phyloP scores from a whole-genome alignment of 2,797 vertebrate genomes.

The Lithobates pipiens region DNA sequence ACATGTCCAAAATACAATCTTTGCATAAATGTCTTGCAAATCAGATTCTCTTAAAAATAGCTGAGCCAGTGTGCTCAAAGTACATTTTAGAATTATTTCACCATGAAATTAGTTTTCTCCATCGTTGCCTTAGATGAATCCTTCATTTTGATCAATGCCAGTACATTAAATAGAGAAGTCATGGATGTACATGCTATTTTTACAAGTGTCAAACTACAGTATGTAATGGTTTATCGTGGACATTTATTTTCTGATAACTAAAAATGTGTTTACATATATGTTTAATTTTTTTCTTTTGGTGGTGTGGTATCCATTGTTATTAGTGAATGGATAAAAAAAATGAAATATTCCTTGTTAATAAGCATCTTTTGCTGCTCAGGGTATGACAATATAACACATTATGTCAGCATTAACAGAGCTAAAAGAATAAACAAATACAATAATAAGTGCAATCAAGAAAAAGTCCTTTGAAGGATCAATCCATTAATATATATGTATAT shows the following conservation, averaged over 20 bases:
- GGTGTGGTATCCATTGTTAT: too few relatives aligned
- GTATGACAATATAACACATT: too few relatives aligned
- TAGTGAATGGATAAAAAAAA: too few relatives aligned
- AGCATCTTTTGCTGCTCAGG: too few relatives aligned
- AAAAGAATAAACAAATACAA: too few relatives aligned
- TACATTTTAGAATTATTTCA: slow-evolving; percentile 85
- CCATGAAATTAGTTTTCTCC: slow-evolving; percentile 87
- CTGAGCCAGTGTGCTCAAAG: slow-evolving; percentile 77
- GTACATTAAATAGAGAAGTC: slow-evolving; percentile 74
- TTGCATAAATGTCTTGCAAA: slow-evolving; percentile 75
- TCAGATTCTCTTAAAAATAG: slow-evolving; percentile 78
- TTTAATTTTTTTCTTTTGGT: neutral
- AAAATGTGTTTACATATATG: neutral
- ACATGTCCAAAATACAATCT: slow-evolving; percentile 73
- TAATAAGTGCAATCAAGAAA: too few relatives aligned
- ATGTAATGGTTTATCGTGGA: too few relatives aligned
- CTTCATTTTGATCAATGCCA: slow-evolving; percentile 78
- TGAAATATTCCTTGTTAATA: too few relatives aligned
- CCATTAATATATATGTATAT: too few relatives aligned
- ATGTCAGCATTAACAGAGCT: too few relatives aligned
- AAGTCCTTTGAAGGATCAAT: too few relatives aligned
- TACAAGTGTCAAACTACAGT: slow-evolving; percentile 62
- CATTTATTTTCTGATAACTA: neutral
- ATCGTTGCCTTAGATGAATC: slow-evolving; percentile 79
- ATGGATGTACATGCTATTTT: slow-evolving; percentile 70